Conservation (phyloP, 2,888 invertebrate genomes). For the Ferrisia virgata region DNA sequence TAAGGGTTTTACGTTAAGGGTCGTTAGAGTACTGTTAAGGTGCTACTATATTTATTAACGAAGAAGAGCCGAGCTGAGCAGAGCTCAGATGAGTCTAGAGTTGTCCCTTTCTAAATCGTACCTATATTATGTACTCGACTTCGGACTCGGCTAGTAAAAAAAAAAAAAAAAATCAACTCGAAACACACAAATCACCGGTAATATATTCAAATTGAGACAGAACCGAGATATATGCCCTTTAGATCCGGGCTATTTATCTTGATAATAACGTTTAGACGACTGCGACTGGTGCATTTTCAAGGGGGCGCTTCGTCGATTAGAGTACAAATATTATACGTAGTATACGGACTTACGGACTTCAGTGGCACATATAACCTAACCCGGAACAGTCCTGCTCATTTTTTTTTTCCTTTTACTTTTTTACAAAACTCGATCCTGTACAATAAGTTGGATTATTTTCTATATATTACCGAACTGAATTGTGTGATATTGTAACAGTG, state of each 20-base stretch:
- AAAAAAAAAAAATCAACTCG: not conserved
- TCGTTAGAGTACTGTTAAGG: not conserved
- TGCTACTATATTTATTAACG: not conserved
- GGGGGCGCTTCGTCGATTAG: not conserved
- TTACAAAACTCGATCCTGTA: not conserved
- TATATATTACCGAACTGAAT: not conserved
- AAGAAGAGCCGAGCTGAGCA: not conserved
- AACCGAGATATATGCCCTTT: not conserved
- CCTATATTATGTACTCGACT: too few species aligned
- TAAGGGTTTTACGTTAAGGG: not conserved
- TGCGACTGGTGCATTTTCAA: not conserved
- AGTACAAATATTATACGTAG: not conserved
- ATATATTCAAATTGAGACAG: not conserved
- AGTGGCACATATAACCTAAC: not conserved
- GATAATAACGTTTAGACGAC: not conserved
- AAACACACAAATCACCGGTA: not conserved
- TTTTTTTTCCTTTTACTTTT: not conserved
- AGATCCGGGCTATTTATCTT: not conserved
- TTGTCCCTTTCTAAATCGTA: too few species aligned
- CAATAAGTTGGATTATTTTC: slow-evolving; percentile 5
- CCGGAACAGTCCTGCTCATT: not conserved
- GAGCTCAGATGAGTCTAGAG: too few species aligned
- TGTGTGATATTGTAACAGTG: not conserved
- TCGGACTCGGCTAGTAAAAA: not conserved
- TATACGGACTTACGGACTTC: too few species aligned